phyloP scores from a whole-genome alignment of 2,797 vertebrate genomes.

The Oceanodroma leucorhoa region DNA sequence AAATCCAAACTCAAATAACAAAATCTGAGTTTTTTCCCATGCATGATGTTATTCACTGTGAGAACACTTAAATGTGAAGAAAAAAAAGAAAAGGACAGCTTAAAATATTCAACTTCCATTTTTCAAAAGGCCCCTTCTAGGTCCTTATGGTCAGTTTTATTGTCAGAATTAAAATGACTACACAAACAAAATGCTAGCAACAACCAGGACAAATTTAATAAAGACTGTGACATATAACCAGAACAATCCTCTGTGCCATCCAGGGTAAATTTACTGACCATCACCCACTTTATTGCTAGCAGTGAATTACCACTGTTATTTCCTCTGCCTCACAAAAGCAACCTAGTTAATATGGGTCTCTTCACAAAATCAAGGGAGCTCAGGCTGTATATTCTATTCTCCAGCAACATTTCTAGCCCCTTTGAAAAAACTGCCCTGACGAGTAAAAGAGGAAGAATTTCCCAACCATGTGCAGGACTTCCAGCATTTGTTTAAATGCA shows the following conservation, averaged over 20 bases:
- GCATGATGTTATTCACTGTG: not conserved
- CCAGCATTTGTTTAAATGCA: constrained; percentile 49
- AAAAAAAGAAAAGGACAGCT: not conserved
- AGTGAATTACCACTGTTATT: not conserved
- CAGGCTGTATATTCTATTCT: not conserved
- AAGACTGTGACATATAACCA: not conserved
- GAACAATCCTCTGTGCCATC: constrained; percentile 7
- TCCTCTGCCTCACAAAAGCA: not conserved
- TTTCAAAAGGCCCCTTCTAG: not conserved
- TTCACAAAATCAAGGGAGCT: not conserved
- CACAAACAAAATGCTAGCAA: not conserved
- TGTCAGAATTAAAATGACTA: not conserved
- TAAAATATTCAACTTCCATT: not conserved
- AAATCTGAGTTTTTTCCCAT: not conserved
- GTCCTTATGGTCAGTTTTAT: not conserved
- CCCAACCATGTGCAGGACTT: not conserved
- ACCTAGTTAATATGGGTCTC: not conserved
- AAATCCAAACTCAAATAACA: not conserved
- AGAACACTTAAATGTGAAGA: not conserved
- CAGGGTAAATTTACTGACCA: not conserved
- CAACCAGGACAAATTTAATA: constrained; percentile 7
- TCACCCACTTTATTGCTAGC: not conserved
- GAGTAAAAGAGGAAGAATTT: not conserved
- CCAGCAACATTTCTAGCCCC: not conserved
- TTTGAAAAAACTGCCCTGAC: not conserved